A percentile compares a stretch with the other conserved stretches of the same genome.
Evolutionary conservation across 2,113 vertebrate species (phyloP).

Genomic region (Alaudala cheleensis): DNA sequence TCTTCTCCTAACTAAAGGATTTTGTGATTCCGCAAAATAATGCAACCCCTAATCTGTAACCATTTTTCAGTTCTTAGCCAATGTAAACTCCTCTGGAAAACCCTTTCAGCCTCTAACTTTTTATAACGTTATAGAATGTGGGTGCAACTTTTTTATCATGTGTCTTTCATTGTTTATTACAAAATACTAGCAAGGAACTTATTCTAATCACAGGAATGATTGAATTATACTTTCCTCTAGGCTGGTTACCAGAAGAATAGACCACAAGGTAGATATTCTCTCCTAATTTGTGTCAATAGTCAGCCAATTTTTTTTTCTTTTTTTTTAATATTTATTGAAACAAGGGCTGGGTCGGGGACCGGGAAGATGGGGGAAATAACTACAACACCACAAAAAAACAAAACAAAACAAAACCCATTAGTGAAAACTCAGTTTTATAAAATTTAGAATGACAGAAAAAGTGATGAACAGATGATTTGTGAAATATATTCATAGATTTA

Average conservation of each 20-base stretch:
- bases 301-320: neutral
- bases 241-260: neutral
- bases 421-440: neutral
- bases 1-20: neutral
- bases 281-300: neutral
- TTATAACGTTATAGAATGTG: neutral
- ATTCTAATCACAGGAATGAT: neutral
- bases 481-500: neutral
- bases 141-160: neutral
- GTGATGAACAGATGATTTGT: neutral
- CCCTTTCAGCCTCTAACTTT: neutral
- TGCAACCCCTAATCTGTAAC: neutral
- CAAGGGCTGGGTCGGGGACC: rapidly evolving
- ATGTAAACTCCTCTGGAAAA: neutral
- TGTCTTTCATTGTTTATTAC: neutral
- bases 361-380: neutral
- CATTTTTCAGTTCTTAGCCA: neutral
- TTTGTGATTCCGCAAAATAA: neutral
- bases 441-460: neutral
- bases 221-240: neutral
- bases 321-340: neutral
- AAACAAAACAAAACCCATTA: neutral
- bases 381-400: neutral
- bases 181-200: neutral
- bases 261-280: neutral